These are phyloP conservation scores for Chaenocephalus aceratus DNA, from an alignment of 2,113 vertebrate genomes.

Conservation along the genomic window DNA sequence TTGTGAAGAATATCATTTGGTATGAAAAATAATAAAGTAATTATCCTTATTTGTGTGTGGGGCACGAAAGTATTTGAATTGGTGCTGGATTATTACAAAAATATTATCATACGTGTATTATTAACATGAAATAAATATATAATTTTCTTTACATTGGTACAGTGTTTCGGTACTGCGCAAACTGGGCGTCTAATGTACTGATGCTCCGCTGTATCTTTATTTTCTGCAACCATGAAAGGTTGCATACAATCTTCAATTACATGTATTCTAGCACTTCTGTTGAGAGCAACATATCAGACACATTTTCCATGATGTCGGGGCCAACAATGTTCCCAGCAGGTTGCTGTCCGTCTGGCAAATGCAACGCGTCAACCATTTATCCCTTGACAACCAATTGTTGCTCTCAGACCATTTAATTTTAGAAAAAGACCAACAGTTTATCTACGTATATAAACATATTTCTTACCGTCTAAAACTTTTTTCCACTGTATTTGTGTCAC, in stretches of 20 bases:
- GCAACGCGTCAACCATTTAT: not conserved
- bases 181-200: too few relatives aligned
- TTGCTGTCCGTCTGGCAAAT: constrained; percentile 11
- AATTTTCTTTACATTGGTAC: too few relatives aligned
- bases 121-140: too few relatives aligned
- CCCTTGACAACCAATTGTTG: not conserved
- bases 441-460: not conserved
- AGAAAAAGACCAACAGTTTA: not conserved
- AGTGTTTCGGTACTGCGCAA: too few relatives aligned
- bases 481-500: constrained; percentile 13
- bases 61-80: too few relatives aligned
- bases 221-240: constrained; percentile 20
- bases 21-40: too few relatives aligned
- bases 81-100: too few relatives aligned
- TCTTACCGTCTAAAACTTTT: not conserved
- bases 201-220: not conserved
- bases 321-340: constrained; percentile 17
- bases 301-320: constrained; percentile 36
- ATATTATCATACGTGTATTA: too few relatives aligned
- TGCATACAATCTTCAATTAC: constrained; percentile 51
- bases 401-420: not conserved
- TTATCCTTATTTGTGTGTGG: too few relatives aligned
- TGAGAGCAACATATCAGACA: constrained; percentile 22
- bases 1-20: too few relatives aligned
- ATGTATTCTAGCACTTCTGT: constrained; percentile 37